Percentiles rank a stretch among this genome's conserved stretches.
These are phyloP conservation scores for Enteromius fasciolatus DNA, from an alignment of 2,797 vertebrate species.

Conservation along the genomic window DNA sequence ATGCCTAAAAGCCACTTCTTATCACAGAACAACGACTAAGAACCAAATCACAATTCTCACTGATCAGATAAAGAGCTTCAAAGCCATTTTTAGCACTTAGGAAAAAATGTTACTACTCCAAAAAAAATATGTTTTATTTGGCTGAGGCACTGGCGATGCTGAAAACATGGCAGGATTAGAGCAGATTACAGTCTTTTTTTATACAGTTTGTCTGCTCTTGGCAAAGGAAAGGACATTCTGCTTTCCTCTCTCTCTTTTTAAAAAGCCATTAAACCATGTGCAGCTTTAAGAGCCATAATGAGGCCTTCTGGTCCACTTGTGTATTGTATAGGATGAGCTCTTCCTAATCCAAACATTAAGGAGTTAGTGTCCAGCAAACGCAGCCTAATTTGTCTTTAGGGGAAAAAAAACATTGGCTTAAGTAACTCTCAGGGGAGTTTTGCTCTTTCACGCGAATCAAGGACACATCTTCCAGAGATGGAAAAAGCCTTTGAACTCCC, in stretches of 20 bases:
- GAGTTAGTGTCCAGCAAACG: constrained; percentile 7
- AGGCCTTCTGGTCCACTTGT: constrained; percentile 17
- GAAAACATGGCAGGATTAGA: not conserved
- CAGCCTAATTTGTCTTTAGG: constrained; percentile 2
- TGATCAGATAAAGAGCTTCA: constrained; percentile 22
- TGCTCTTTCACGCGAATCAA: constrained; percentile 11
- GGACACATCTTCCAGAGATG: not conserved
- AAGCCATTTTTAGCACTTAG: not conserved
- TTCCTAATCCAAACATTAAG: constrained; percentile 20
- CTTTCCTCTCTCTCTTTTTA: not conserved
- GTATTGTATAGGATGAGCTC: not conserved
- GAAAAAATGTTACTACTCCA: not conserved
- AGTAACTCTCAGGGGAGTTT: not conserved
- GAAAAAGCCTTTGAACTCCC: constrained; percentile 26
- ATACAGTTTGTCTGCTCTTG: constrained; percentile 33
- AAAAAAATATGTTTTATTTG: constrained; percentile 43
- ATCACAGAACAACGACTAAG: not conserved
- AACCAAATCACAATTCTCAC: not conserved
- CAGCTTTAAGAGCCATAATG: constrained; percentile 23
- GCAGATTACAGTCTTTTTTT: constrained; percentile 19
- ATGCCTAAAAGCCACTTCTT: constrained; percentile 35
- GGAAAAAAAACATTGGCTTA: not conserved
- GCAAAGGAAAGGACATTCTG: constrained; percentile 5
- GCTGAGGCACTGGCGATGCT: not conserved
- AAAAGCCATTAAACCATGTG: constrained; percentile 20